These are phyloP conservation scores for Siderastrea siderea DNA, from an alignment of 92 coral and sea anemone genomes.

Conservation along the genomic window DNA sequence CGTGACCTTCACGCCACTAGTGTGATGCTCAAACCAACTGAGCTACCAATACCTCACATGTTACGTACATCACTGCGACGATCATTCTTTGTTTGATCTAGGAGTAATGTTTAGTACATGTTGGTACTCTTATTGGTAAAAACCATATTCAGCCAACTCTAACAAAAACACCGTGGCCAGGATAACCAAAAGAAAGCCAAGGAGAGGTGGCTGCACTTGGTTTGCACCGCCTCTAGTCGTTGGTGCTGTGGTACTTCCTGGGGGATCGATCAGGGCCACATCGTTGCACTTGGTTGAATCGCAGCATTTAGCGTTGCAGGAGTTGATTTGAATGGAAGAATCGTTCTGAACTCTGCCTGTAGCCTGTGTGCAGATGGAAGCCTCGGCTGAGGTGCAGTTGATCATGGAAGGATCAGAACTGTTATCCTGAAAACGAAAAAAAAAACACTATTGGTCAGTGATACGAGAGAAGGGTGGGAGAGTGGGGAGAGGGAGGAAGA, in stretches of 20 bases:
- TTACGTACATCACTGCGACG: too few relatives aligned
- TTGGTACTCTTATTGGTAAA: too few relatives aligned
- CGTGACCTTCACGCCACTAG: too few relatives aligned
- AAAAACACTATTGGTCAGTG: too few relatives aligned
- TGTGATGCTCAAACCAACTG: too few relatives aligned
- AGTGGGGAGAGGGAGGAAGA: too few relatives aligned
- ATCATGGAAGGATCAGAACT: conserved; percentile 3
- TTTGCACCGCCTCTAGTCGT: neutral
- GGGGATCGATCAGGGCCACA: neutral
- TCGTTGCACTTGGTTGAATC: neutral
- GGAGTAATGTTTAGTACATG: too few relatives aligned
- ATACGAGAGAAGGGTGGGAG: too few relatives aligned
- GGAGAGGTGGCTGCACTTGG: neutral
- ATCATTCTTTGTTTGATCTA: too few relatives aligned
- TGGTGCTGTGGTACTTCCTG: neutral
- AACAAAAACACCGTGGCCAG: neutral
- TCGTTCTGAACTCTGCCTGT: neutral
- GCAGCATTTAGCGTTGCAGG: conserved; percentile 11
- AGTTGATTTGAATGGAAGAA: neutral
- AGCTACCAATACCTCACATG: too few relatives aligned
- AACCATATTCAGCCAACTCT: too few relatives aligned
- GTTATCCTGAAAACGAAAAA: neutral
- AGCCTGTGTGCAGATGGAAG: neutral
- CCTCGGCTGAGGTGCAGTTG: neutral
- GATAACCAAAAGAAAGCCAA: neutral